These are phyloP conservation scores for Heterodera filipjevi DNA, from an alignment of 2,888 invertebrate genomes.

Conservation along the genomic window DNA sequence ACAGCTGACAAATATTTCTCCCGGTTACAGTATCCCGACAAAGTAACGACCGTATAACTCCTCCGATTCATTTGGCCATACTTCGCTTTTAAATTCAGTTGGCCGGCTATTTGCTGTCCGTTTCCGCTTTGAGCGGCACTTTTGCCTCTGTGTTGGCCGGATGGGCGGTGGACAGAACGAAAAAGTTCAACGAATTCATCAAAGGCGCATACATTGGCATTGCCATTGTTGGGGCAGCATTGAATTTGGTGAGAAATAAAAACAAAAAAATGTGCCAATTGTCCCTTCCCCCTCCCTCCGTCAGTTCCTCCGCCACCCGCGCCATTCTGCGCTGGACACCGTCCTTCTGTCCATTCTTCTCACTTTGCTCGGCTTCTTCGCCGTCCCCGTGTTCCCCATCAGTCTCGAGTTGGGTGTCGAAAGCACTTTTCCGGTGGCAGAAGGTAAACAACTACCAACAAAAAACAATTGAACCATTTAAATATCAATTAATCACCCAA, in stretches of 20 bases:
- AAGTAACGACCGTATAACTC: not conserved
- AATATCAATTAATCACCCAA: not conserved
- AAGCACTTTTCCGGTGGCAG: constrained; percentile 59
- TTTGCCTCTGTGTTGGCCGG: constrained; percentile 52
- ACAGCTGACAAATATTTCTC: constrained; percentile 42
- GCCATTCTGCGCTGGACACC: constrained; percentile 22
- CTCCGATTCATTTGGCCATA: not conserved
- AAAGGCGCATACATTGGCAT: constrained; percentile 44
- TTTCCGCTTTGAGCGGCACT: constrained; percentile 50
- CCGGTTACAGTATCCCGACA: constrained; percentile 38
- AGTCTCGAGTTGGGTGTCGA: constrained; percentile 58
- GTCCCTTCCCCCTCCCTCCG: too few relatives aligned
- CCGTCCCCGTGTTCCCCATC: constrained; percentile 50
- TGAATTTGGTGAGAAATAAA: constrained; percentile 39
- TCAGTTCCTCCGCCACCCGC: constrained; percentile 41
- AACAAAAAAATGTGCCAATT: constrained; percentile 21
- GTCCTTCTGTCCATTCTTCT: constrained; percentile 38
- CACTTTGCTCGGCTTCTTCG: constrained; percentile 43
- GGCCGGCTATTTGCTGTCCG: constrained; percentile 38
- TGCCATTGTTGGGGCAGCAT: constrained; percentile 42
- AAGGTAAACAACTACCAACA: constrained; percentile 28
- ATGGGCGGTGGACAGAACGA: constrained; percentile 53
- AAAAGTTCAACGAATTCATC: constrained; percentile 55
- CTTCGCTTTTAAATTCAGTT: not conserved
- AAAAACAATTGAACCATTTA: not conserved